phyloP scores from a whole-genome alignment of 2,888 invertebrate species.

The Trissolcus brochymenae region DNA sequence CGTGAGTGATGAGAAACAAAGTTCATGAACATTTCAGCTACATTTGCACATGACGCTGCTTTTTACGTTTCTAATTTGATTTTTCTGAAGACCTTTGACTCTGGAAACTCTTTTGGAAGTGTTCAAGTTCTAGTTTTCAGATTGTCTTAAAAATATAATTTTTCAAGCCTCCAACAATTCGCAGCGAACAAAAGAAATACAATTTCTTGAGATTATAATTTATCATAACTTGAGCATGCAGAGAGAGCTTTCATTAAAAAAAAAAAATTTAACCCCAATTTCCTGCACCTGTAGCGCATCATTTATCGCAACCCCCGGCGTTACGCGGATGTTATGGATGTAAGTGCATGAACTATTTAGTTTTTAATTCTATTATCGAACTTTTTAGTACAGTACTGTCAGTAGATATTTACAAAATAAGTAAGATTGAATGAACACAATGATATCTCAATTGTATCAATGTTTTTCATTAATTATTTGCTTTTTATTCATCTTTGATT shows the following conservation, averaged over 20 bases:
- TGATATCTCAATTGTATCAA: slow-evolving; percentile 6
- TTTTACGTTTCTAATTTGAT: no score
- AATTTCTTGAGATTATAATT: no score
- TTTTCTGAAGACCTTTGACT: no score
- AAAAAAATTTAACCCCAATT: slow-evolving; percentile 62
- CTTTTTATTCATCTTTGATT: neutral
- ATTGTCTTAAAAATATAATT: no score
- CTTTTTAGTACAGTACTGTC: neutral
- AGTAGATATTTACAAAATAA: neutral
- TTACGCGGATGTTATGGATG: slow-evolving; percentile 67
- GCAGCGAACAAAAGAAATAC: no score
- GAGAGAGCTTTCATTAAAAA: slow-evolving; percentile 58
- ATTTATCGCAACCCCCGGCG: slow-evolving; percentile 71
- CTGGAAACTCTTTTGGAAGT: no score
- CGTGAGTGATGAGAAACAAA: slow-evolving; percentile 64
- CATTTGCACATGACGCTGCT: no score
- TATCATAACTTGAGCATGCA: slow-evolving; percentile 44
- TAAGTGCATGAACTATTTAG: slow-evolving; percentile 72
- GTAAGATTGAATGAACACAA: neutral
- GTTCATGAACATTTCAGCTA: neutral
- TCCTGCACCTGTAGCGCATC: slow-evolving; percentile 71
- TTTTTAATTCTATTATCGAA: slow-evolving; percentile 8
- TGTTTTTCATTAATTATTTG: slow-evolving; percentile 13
- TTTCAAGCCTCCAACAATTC: no score
- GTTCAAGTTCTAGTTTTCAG: no score